Evolutionary conservation across 2,888 invertebrate genomes (phyloP), one percentile per base, ranked within the genome.

Genomic region (Dynastes grantii): DNA sequence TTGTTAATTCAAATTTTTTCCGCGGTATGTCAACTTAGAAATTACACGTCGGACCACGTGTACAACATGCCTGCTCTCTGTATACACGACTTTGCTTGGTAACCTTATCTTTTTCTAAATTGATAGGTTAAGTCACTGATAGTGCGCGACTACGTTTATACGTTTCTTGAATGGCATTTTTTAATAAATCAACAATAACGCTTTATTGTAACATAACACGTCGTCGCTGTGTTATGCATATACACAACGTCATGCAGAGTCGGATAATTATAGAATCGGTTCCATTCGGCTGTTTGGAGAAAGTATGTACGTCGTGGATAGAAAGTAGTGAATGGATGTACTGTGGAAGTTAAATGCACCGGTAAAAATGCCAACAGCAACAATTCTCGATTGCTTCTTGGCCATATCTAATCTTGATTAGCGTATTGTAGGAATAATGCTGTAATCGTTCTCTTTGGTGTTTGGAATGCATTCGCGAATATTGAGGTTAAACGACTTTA

Each of bases 1-100:
- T 11, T 63, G 63, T 32, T 63, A 63, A 63, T 63, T 63, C 27
- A 58, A 73, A 73, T 16, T 73, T 22, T 27, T 61, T 61, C 45
- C 73, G 61, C 55, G 37, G 61, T 61, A 45, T 45, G 73, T 75
- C 73, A 49, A 58, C 45, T 75, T 58, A 9, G 55, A 13, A 27
- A 49, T 68, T 68, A 51, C 68, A 68, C 68, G 68, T 68, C 40
- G 45, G 22, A 61, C 73, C 45, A 75, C 73, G 73, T 75, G 73
- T 73, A 58, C 51, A 29, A 32, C 40, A 32, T 55, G 32, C 29
- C 53, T 22, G 4, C 29, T 5, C n/a, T 68, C 4, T 68, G 49
- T n/a, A n/a, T 13, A 29, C 11, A 11, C 45, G 45, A 40, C 5
- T 40, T 58, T 73, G 61, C 45, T 73, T 61, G 40, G 61, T 75